These are phyloP conservation scores for Drosophila lutescens DNA, from an alignment of 2,888 invertebrate genomes.

Conservation along the genomic window DNA sequence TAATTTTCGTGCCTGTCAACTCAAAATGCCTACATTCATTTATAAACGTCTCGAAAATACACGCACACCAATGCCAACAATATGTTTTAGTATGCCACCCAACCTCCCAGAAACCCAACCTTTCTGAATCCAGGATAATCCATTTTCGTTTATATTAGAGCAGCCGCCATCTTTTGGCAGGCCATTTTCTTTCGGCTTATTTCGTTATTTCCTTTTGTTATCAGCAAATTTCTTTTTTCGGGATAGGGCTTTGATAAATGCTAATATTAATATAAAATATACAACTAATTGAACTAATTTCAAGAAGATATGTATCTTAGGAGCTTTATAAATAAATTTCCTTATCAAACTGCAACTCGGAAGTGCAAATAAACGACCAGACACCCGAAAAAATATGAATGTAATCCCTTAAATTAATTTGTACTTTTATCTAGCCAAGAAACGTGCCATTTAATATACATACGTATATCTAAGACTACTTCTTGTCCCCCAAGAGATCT, in stretches of 20 bases:
- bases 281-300: not conserved
- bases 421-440: conserved; percentile 3
- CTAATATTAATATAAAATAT: not conserved
- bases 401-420: not conserved
- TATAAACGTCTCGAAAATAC: conserved; percentile 67
- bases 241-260: conserved; percentile 1
- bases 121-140: conserved; percentile 63
- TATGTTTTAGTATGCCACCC: conserved; percentile 21
- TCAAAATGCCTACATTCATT: conserved; percentile 78
- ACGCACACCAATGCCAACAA: conserved; percentile 28
- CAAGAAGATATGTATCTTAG: not conserved
- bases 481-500: conserved; percentile 7
- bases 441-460: conserved; percentile 7
- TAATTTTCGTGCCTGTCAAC: conserved; percentile 82
- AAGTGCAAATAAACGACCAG: conserved; percentile 4
- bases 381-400: not conserved
- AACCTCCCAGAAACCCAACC: not conserved
- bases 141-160: conserved; percentile 67
- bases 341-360: not conserved
- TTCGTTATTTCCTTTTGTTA: conserved; percentile 26
- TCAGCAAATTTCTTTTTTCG: not conserved
- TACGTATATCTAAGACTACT: not conserved
- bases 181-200: conserved; percentile 16
- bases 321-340: not conserved
- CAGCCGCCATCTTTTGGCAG: conserved; percentile 50